A percentile compares a stretch with the other conserved stretches of the same genome.
Conservation (phyloP, 1,140 invertebrate species). For the Achroia grisella region DNA sequence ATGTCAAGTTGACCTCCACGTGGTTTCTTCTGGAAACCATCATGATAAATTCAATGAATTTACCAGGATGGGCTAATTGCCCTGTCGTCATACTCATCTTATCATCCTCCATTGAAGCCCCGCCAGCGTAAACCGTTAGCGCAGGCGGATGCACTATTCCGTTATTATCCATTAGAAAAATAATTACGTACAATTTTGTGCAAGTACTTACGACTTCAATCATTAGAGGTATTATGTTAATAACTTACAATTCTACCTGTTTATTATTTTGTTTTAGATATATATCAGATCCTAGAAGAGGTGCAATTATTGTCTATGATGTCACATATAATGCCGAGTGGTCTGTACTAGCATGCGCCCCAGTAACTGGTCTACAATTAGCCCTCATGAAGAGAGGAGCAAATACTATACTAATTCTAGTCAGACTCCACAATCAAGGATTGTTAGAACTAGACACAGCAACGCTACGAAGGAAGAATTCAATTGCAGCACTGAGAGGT, state of each 20-base stretch:
- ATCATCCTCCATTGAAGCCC: too few relatives aligned
- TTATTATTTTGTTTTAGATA: constrained; percentile 50
- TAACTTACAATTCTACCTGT: background rate
- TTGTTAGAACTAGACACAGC: constrained; percentile 36
- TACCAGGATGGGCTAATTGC: too few relatives aligned
- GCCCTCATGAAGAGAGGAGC: constrained; percentile 24
- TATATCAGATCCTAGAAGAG: constrained; percentile 72
- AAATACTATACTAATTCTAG: constrained; percentile 26
- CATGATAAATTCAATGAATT: too few relatives aligned
- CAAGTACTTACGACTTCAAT: too few relatives aligned
- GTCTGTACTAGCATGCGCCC: constrained; percentile 23
- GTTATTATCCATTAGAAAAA: too few relatives aligned
- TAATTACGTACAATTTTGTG: too few relatives aligned
- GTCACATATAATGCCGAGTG: constrained; percentile 59
- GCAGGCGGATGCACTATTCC: too few relatives aligned
- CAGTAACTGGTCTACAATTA: constrained; percentile 30
- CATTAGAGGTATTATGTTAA: background rate
- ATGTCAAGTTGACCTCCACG: too few relatives aligned
- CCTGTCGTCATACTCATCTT: too few relatives aligned
- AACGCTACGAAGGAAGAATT: constrained; percentile 27
- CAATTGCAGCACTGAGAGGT: constrained; percentile 29
- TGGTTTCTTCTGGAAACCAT: too few relatives aligned
- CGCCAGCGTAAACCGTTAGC: too few relatives aligned
- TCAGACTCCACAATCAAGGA: constrained; percentile 25
- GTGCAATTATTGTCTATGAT: constrained; percentile 75